Percentiles rank a stretch among this genome's conserved stretches.
These are phyloP conservation scores for Perdita meconis DNA, from an alignment of 2,888 invertebrate genomes.

Conservation along the genomic window DNA sequence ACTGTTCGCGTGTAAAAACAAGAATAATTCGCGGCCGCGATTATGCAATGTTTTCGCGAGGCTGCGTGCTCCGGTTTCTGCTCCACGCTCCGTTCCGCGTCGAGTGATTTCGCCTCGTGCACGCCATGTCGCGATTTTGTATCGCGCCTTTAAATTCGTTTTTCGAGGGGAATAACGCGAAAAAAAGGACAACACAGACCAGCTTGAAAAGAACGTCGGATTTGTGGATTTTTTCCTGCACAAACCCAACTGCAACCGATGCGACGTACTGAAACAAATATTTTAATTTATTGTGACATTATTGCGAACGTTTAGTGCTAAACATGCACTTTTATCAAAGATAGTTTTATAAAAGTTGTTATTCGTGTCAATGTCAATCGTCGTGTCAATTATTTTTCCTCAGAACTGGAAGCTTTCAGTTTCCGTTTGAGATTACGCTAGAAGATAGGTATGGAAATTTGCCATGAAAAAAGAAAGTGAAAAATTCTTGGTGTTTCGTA, in stretches of 20 bases:
- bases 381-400: too few relatives aligned
- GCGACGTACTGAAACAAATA: background rate
- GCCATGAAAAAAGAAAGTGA: too few relatives aligned
- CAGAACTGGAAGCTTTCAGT: too few relatives aligned
- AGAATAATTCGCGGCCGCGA: constrained; percentile 38
- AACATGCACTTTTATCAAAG: too few relatives aligned
- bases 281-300: background rate
- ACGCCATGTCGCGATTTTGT: constrained; percentile 28
- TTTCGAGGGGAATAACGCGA: background rate
- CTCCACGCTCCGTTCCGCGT: constrained; percentile 47
- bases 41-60: constrained; percentile 48
- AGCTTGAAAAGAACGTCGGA: background rate
- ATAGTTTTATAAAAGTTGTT: too few relatives aligned
- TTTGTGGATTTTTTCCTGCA: constrained; percentile 10
- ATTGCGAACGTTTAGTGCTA: too few relatives aligned
- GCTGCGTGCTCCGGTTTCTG: constrained; percentile 46
- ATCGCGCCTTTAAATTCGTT: constrained; percentile 25
- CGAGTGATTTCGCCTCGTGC: constrained; percentile 35
- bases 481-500: too few relatives aligned
- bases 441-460: too few relatives aligned
- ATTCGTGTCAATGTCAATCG: too few relatives aligned
- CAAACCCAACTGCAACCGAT: background rate
- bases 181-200: background rate
- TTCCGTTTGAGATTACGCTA: too few relatives aligned
- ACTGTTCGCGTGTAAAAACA: constrained; percentile 45